These are phyloP conservation scores for Diplodus sargus DNA, from an alignment of 2,797 vertebrate genomes.

Conservation along the genomic window DNA sequence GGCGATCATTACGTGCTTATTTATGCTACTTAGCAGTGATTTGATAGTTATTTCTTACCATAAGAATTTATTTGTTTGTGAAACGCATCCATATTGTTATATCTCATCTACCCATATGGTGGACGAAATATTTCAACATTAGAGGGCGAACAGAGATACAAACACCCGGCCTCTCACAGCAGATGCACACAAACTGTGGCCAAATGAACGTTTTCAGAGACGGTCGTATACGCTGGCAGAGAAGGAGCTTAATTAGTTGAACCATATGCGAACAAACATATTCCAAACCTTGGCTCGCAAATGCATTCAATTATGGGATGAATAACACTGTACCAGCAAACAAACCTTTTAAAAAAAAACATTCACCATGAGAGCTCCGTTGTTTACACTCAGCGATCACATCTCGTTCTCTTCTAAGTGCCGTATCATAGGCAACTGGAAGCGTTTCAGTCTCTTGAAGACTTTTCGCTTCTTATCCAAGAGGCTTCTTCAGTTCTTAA, in stretches of 20 bases:
- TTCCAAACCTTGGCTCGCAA: neutral
- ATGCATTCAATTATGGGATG: neutral
- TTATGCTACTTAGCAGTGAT: neutral
- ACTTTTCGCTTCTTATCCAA: no score
- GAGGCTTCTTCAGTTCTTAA: no score
- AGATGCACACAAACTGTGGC: slow-evolving; percentile 28
- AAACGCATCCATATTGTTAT: slow-evolving; percentile 29
- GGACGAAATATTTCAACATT: slow-evolving; percentile 27
- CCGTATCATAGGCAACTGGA: neutral
- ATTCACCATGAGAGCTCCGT: no score
- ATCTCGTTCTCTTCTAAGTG: neutral
- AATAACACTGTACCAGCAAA: neutral
- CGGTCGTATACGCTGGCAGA: slow-evolving; percentile 16
- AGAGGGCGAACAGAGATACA: slow-evolving; percentile 22
- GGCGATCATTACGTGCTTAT: neutral
- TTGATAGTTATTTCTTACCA: neutral
- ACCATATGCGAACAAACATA: slow-evolving; percentile 6
- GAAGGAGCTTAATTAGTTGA: slow-evolving; percentile 12
- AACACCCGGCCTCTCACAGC: slow-evolving; percentile 16
- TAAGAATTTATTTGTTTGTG: neutral
- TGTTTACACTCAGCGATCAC: neutral
- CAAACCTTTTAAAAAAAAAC: neutral
- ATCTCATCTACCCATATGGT: slow-evolving; percentile 39
- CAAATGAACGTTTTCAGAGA: slow-evolving; percentile 3
- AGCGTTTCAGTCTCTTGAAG: no score